These are phyloP conservation scores for Caenorhabditis sinica DNA, from an alignment of 2,888 invertebrate species.

Conservation along the genomic window DNA sequence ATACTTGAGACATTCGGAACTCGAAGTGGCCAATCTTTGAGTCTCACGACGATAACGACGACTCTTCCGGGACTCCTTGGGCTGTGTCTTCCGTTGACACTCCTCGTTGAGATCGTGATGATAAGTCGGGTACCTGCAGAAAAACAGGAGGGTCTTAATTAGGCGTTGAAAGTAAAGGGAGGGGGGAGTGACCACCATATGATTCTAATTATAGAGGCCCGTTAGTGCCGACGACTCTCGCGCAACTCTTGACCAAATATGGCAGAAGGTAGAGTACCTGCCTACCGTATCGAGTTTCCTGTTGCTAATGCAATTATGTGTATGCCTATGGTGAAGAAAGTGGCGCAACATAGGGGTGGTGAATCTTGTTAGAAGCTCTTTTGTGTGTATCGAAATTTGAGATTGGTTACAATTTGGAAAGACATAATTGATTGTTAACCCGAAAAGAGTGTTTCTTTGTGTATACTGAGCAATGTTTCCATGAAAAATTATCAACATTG, in stretches of 20 bases:
- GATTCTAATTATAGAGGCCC: constrained; percentile 57
- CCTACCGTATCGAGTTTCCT: constrained; percentile 53
- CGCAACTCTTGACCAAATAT: constrained; percentile 37
- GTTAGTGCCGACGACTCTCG: constrained; percentile 37
- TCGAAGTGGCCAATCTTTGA: constrained; percentile 51
- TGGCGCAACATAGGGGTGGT: constrained; percentile 12
- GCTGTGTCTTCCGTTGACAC: constrained; percentile 39
- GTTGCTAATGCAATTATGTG: constrained; percentile 20
- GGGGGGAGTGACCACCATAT: constrained; percentile 40
- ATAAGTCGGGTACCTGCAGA: constrained; percentile 64
- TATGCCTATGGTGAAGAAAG: no score
- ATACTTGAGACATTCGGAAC: constrained; percentile 77
- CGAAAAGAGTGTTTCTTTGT: no score
- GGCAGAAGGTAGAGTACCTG: not conserved
- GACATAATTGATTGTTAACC: not conserved
- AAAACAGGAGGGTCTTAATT: constrained; percentile 38
- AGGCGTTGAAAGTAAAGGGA: constrained; percentile 25
- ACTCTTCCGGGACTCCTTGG: constrained; percentile 12
- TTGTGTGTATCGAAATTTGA: constrained; percentile 1
- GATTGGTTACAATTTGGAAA: not conserved
- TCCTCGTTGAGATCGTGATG: constrained; percentile 57
- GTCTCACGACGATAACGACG: constrained; percentile 54
- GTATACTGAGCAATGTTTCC: no score
- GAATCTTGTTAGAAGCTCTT: constrained; percentile 14
- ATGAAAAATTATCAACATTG: no score